Conservation (phyloP, 2,113 vertebrate species). For the Picathartes gymnocephalus region DNA sequence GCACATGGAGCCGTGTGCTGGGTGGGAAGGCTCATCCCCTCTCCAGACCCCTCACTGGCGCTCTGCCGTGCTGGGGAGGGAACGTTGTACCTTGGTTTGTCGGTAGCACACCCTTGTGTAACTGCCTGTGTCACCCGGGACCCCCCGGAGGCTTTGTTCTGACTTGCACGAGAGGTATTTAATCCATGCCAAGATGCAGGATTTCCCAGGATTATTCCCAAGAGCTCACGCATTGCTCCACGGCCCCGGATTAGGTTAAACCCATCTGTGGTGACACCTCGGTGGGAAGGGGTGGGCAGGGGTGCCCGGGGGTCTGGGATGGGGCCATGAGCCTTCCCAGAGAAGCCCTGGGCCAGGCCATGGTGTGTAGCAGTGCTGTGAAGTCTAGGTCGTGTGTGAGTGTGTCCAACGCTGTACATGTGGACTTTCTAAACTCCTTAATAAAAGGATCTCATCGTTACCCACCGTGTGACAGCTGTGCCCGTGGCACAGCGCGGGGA, state of each 20-base stretch:
- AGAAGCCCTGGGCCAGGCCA: background rate
- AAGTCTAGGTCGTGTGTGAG: slow-evolving; percentile 38
- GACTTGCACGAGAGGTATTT: background rate
- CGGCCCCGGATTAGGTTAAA: background rate
- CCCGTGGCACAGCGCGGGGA: fast-evolving
- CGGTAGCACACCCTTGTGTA: background rate
- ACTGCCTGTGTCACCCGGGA: background rate
- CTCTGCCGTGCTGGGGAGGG: fast-evolving
- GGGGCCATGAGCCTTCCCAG: background rate
- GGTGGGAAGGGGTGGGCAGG: background rate
- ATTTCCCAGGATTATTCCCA: background rate
- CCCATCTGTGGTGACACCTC: background rate
- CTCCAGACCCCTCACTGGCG: background rate
- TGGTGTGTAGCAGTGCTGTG: slow-evolving; percentile 23
- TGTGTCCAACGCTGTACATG: slow-evolving; percentile 39
- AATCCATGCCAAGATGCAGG: background rate
- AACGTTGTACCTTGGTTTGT: fast-evolving
- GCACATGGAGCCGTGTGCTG: fast-evolving
- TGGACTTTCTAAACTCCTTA: slow-evolving; percentile 59
- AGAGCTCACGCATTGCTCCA: background rate
- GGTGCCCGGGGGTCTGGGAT: fast-evolving
- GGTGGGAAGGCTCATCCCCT: background rate
- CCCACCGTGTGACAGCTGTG: fast-evolving
- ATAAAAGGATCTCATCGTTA: slow-evolving; percentile 63
- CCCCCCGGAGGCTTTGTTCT: background rate